Evolutionary conservation across 2,888 invertebrate genomes (phyloP).

Genomic region (Macrosiphum euphorbiae): DNA sequence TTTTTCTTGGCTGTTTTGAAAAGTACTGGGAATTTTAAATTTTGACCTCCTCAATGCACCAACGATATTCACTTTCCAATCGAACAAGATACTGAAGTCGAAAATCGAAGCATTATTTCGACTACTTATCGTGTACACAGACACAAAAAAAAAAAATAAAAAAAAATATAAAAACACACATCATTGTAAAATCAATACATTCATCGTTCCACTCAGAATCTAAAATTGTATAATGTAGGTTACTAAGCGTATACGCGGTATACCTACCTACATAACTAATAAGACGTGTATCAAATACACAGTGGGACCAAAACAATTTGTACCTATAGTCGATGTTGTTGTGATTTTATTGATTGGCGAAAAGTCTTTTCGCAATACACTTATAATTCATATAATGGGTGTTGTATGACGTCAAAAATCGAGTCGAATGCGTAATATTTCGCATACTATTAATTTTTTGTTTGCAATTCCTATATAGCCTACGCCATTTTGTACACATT

Average conservation of each 20-base stretch:
- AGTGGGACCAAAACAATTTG: not conserved
- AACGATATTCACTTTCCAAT: no score
- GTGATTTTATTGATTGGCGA: not conserved
- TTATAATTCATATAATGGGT: slow-evolving; percentile 10
- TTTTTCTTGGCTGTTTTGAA: no score
- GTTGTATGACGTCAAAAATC: slow-evolving; percentile 39
- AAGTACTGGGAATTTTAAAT: no score
- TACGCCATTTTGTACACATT: slow-evolving; percentile 30
- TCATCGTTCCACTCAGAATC: no score
- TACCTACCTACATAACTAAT: not conserved
- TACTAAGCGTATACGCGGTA: not conserved
- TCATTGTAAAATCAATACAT: no score
- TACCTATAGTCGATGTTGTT: not conserved
- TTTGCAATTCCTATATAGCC: slow-evolving; percentile 22
- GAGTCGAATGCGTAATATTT: slow-evolving; percentile 37
- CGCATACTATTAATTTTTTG: slow-evolving; percentile 23
- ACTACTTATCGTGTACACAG: no score
- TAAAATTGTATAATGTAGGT: not conserved
- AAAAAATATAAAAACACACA: no score
- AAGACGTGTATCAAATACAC: not conserved
- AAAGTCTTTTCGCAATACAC: not conserved
- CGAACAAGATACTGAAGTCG: no score
- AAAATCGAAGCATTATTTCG: no score
- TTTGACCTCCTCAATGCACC: no score
- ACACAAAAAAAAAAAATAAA: no score